Conservation (phyloP, 2,113 vertebrate genomes). For the Semicossyphus pulcher region DNA sequence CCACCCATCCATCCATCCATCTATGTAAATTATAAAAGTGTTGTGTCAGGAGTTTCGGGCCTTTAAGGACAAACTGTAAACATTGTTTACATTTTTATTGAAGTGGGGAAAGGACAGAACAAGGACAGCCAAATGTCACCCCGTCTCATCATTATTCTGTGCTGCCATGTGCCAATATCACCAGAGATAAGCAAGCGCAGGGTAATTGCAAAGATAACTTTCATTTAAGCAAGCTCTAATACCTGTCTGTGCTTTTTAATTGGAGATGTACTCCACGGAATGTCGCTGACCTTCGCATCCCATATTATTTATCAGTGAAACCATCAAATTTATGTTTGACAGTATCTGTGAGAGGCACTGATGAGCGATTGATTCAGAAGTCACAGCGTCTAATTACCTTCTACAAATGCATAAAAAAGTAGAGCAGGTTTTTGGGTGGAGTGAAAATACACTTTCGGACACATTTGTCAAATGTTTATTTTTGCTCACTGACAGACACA, state of each 20-base stretch:
- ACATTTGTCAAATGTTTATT: conserved; percentile 27
- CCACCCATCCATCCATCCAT: conserved; percentile 35
- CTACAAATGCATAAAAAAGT: conserved; percentile 20
- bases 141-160: conserved; percentile 73
- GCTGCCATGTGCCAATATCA: conserved; percentile 63
- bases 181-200: conserved; percentile 72
- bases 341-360: conserved; percentile 50
- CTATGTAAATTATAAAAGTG: conserved; percentile 44
- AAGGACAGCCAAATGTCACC: conserved; percentile 71
- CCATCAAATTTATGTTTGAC: conserved; percentile 65
- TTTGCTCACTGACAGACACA: neutral
- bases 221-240: conserved; percentile 71
- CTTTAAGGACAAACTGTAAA: conserved; percentile 63
- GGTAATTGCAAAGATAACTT: conserved; percentile 81
- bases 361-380: conserved; percentile 47
- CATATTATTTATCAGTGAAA: conserved; percentile 63
- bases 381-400: conserved; percentile 46
- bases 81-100: conserved; percentile 74
- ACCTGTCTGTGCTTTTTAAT: conserved; percentile 67
- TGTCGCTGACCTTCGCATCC: conserved; percentile 69
- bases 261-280: conserved; percentile 64
- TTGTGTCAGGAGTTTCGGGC: conserved; percentile 41
- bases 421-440: neutral
- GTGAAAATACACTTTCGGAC: neutral
- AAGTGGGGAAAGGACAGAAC: conserved; percentile 64